Base-by-base conservation (phyloP, 2,888 invertebrate genomes). In the Entomobrya proxima region DNA sequence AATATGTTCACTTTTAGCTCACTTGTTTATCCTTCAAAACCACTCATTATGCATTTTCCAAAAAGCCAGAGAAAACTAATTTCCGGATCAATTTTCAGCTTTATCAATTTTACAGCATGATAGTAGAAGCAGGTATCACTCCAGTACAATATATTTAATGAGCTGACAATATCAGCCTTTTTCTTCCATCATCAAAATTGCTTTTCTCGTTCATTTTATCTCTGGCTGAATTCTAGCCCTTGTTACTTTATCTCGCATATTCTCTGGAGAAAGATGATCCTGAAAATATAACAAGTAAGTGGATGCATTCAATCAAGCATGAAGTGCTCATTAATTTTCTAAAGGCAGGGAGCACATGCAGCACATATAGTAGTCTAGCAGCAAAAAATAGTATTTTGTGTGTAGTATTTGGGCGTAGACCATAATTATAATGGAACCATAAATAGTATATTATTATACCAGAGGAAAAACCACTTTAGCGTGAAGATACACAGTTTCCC, bases 271-370 rank as follows among this genome's bases (percentile, higher is more conserved):
- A 69, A 3, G 40, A 69, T 15, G 24, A 69, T 69, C 67, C 11
- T 44, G 11, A n/a, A n/a, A n/a, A n/a, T 24, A 27, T 2, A 61
- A n/a, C 27, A 30, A 32, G 30, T 61, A 61, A 61, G 24, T 69
- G 40, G 67, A 40, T 37, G 15, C 67, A 69, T 69, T 69, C 67
- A 69, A 69, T 69, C 67, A 69, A 21, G 40, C 13, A 69, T 21
- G 67, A 69, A 69, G 37, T 40, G 2, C 67, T 69, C 67, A 69
- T 69, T 69, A 69, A 69, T 69, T 69, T 69, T 69, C 40, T 69
- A 40, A 69, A 40, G 24, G 55, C 37, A n/a, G 35, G 35, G 13
- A 7, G 4, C 7, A 21, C 67, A 47, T 47, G 47, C 13, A 47
- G n/a, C 9, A 55, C 21, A 55, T 55, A 9, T 24, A 55, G 6